These are phyloP conservation scores for Keiferia lycopersicella DNA, from an alignment of 2,888 invertebrate genomes.

Conservation along the genomic window DNA sequence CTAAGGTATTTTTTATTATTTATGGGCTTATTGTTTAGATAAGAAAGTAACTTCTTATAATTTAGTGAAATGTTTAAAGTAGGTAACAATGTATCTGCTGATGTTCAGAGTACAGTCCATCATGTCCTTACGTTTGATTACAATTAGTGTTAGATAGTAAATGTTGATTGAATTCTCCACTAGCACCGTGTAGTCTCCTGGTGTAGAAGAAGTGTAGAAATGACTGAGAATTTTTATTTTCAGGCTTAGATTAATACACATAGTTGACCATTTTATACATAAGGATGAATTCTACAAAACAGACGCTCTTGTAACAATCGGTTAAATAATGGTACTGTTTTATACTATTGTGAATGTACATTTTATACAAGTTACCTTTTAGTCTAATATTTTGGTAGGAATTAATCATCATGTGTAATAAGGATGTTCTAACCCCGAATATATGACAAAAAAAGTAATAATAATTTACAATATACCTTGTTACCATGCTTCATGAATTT, in stretches of 20 bases:
- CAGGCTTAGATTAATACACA: slow-evolving; percentile 70
- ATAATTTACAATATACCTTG: slow-evolving; percentile 78
- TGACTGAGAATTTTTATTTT: slow-evolving; percentile 61
- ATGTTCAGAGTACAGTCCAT: slow-evolving; percentile 18
- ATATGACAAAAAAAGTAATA: slow-evolving; percentile 67
- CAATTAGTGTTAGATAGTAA: slow-evolving; percentile 6
- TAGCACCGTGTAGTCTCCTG: slow-evolving; percentile 15
- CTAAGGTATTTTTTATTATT: slow-evolving; percentile 7
- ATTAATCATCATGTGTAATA: slow-evolving; percentile 65
- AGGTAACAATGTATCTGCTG: neutral
- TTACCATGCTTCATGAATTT: slow-evolving; percentile 80
- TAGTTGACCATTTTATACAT: slow-evolving; percentile 68
- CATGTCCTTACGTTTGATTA: slow-evolving; percentile 4
- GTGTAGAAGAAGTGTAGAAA: slow-evolving; percentile 42
- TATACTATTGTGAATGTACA: slow-evolving; percentile 73
- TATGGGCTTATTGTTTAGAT: slow-evolving; percentile 6
- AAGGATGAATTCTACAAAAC: slow-evolving; percentile 66
- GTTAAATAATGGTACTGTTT: slow-evolving; percentile 71
- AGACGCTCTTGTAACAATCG: slow-evolving; percentile 59
- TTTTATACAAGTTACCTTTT: slow-evolving; percentile 81
- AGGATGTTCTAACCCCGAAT: slow-evolving; percentile 72
- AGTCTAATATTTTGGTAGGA: slow-evolving; percentile 76
- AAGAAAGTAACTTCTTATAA: slow-evolving; percentile 16
- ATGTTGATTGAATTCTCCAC: slow-evolving; percentile 14
- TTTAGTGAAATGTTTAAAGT: slow-evolving; percentile 4